Percentiles rank a stretch among this genome's conserved stretches.
phyloP scores from a whole-genome alignment of 2,797 vertebrate genomes.

The Caiman crocodilus region DNA sequence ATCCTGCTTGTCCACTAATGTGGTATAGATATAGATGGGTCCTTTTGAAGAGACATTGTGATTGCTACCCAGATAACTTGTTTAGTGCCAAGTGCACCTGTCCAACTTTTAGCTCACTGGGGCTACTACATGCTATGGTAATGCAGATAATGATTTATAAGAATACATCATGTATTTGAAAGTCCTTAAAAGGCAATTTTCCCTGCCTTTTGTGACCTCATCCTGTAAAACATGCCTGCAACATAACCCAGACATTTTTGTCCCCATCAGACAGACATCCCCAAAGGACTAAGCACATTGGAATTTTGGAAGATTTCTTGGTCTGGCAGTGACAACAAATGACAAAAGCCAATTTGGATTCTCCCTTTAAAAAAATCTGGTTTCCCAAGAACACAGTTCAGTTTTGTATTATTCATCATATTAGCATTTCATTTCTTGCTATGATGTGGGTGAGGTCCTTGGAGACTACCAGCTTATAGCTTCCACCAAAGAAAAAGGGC shows the following conservation, averaged over 20 bases:
- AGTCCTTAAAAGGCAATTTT: background rate
- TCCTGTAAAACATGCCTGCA: background rate
- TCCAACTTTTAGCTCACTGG: background rate
- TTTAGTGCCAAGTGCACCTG: background rate
- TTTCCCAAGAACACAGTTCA: slow-evolving; percentile 4
- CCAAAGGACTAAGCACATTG: background rate
- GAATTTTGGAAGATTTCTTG: background rate
- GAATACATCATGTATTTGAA: background rate
- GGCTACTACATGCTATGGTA: background rate
- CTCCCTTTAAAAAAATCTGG: background rate
- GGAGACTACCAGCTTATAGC: background rate
- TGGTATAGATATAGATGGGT: no score
- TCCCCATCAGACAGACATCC: background rate
- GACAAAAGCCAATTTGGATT: background rate
- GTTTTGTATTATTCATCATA: background rate
- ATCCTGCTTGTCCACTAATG: background rate
- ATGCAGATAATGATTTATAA: background rate
- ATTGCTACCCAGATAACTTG: background rate
- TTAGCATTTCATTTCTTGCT: background rate
- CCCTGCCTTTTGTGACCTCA: background rate
- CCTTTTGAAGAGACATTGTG: background rate
- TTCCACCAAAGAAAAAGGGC: background rate
- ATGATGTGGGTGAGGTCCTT: background rate
- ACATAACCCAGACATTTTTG: background rate
- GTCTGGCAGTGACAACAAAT: background rate